Base-by-base conservation (phyloP, 2,113 vertebrate genomes). In the Cettia cetti region DNA sequence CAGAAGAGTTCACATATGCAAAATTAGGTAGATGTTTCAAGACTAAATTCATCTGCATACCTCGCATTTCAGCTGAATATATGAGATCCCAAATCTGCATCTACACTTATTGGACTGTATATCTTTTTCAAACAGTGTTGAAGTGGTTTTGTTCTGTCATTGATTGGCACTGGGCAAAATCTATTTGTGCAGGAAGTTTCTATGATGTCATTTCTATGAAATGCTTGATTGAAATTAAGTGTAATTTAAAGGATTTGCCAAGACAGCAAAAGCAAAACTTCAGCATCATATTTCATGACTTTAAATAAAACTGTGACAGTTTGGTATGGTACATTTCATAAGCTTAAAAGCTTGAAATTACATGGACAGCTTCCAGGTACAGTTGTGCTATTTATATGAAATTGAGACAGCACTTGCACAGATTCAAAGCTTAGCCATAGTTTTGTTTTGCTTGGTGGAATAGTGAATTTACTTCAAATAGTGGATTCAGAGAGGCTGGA, bases 281-380 rank as follows among this genome's bases (percentile, higher is more conserved):
- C n/a, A 83, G 83, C 75, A 57, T 66, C 74, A 68, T 88, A 66
- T 95, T 92, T 95, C 60, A 86, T 88, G 76, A 94, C 68, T 96
- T 95, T 91, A 94, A 95, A 95, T 92, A 96, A 95, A 97, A 95
- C 76, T 79, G 35, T 95, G 96, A 91, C 91, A 94, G 86, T 93
- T 81, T 86, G 71, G 83, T 96, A 94, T 66, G 65, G 89, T 95
- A 91, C 53, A 82, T 95, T 96, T 96, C 86, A 87, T 92, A 91
- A 93, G 64, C 64, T 90, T 93, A 96, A 94, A 96, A 93, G 77
- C 94, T 95, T 96, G 81, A 95, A 94, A 95, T 96, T 94, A 40
- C 80, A 71, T 85, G 80, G 96, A 93, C 56, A 82, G 23, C 28
- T 97, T 96, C 95, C 90, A 97, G 92, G 64, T 96, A 95, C 27